A percentile compares a stretch with the other conserved stretches of the same genome.
Conservation (phyloP, 1,140 invertebrate species). For the Brachionus sp. region DNA sequence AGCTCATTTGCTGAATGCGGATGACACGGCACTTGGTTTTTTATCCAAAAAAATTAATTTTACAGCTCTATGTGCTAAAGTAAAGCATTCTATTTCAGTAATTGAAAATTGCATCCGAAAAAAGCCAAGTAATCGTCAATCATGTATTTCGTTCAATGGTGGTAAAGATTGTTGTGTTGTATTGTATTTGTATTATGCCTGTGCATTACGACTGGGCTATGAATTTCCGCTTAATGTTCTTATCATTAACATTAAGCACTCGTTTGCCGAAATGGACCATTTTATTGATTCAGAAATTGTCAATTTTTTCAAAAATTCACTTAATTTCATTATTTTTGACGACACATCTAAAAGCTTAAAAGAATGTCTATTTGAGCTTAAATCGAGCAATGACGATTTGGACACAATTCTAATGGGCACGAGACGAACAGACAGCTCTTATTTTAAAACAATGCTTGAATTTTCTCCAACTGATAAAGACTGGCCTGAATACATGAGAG, state of each 20-base stretch:
- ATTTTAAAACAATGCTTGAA: constrained; percentile 50
- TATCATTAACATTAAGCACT: constrained; percentile 32
- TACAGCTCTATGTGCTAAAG: not conserved
- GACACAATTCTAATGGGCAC: constrained; percentile 39
- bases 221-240: constrained; percentile 38
- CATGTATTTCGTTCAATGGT: constrained; percentile 44
- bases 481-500: constrained; percentile 81
- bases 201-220: not conserved
- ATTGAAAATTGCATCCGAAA: constrained; percentile 30
- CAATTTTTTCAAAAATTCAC: not conserved
- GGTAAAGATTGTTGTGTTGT: constrained; percentile 45
- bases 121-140: not conserved
- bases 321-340: constrained; percentile 21
- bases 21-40: not conserved
- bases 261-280: constrained; percentile 3
- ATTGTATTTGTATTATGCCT: not conserved
- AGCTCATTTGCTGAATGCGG: not conserved
- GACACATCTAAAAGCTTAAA: constrained; percentile 24
- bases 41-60: not conserved
- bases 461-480: constrained; percentile 73
- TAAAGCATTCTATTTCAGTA: not conserved
- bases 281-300: constrained; percentile 2
- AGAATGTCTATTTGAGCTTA: constrained; percentile 26
- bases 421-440: constrained; percentile 17
- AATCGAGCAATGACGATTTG: not conserved